Conservation (phyloP, 2,113 vertebrate genomes). For the Hystrix cristata region DNA sequence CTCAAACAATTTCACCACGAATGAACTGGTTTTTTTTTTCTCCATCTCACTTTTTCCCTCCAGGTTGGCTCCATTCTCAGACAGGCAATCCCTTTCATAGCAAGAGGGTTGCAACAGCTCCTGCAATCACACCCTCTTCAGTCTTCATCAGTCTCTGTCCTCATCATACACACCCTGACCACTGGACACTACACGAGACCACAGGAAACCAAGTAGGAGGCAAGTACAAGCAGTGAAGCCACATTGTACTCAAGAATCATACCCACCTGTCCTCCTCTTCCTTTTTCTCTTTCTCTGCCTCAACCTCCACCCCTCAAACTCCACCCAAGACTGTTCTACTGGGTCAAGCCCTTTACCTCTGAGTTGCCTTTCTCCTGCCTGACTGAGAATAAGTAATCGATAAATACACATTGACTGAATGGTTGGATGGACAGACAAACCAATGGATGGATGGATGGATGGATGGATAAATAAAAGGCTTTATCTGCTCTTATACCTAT, state of each 20-base stretch:
- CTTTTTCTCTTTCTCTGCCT: not conserved
- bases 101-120: not conserved
- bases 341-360: not conserved
- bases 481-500: not conserved
- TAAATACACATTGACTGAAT: not conserved
- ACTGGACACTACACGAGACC: not conserved
- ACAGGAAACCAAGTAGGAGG: not conserved
- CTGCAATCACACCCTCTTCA: not conserved
- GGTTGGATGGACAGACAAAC: not conserved
- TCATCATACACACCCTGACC: not conserved
- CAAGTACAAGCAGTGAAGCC: not conserved
- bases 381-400: not conserved
- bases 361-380: not conserved
- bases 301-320: not conserved
- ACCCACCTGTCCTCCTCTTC: fast-evolving
- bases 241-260: not conserved
- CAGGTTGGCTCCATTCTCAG: not conserved
- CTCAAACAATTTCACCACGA: not conserved
- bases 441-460: not conserved
- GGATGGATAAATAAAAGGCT: not conserved
- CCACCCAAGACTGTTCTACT: not conserved
- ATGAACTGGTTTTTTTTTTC: not conserved
- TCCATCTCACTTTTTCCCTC: not conserved
- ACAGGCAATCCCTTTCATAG: not conserved
- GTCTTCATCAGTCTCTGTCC: not conserved